phyloP scores from a whole-genome alignment of 2,888 invertebrate species.

The Zootermopsis nevadensis region DNA sequence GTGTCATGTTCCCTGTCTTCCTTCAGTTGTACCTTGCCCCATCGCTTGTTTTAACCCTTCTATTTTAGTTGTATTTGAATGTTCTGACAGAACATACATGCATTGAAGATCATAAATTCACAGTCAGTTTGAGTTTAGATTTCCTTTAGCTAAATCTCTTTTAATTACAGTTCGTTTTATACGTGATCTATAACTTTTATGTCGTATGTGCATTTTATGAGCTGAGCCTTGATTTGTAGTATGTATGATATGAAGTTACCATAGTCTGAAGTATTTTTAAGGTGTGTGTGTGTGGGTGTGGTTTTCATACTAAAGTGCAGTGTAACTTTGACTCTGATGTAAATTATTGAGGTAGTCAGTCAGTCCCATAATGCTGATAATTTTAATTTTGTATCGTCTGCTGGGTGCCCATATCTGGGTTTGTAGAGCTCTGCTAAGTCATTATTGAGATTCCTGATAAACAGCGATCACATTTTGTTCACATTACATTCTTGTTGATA shows the following conservation, averaged over 20 bases:
- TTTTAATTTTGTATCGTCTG: too few species aligned
- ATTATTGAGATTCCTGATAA: too few species aligned
- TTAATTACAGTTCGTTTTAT: not conserved
- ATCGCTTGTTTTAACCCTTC: not conserved
- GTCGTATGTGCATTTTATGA: not conserved
- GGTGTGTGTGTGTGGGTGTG: not conserved
- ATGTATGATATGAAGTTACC: not conserved
- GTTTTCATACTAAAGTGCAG: not conserved
- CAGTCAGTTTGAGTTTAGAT: not conserved
- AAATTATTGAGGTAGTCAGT: too few species aligned
- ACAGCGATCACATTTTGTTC: too few species aligned
- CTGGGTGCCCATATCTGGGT: too few species aligned
- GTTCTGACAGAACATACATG: not conserved
- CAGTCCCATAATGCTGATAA: too few species aligned
- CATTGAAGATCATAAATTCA: not conserved
- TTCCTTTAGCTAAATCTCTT: not conserved
- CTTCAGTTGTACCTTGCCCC: not conserved
- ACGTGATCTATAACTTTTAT: not conserved
- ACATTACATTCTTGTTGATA: too few species aligned
- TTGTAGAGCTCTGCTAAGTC: too few species aligned
- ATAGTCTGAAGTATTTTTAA: conserved; percentile 7
- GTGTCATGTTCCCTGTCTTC: not conserved
- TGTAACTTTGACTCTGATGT: too few species aligned
- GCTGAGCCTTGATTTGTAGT: not conserved
- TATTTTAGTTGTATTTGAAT: not conserved